A percentile compares a stretch with the other conserved stretches of the same genome.
Evolutionary conservation across 92 coral and sea anemone species (phyloP).

Genomic region (Diadumene lineata): DNA sequence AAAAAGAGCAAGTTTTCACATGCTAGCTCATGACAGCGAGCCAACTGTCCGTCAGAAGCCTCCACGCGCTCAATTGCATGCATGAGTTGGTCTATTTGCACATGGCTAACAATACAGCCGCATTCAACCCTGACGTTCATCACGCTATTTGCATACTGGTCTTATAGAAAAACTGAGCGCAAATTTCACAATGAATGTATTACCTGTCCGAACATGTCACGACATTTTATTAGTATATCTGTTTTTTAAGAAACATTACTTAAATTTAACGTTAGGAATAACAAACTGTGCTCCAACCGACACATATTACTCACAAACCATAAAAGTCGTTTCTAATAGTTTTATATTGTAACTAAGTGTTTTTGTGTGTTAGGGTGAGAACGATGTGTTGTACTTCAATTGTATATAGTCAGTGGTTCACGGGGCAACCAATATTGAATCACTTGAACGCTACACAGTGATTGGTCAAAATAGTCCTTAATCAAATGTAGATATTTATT

Average conservation of each 20-base stretch:
- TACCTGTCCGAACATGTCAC: not conserved
- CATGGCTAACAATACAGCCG: conserved; percentile 43
- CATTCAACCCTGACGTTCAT: conserved; percentile 28
- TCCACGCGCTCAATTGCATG: conserved; percentile 52
- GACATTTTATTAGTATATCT: not conserved
- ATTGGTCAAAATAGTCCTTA: conserved; percentile 17
- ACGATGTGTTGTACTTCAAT: conserved; percentile 5
- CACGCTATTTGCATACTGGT: conserved; percentile 32
- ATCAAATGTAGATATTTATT: conserved; percentile 38
- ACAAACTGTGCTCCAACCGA: not conserved
- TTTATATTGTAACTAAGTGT: not conserved
- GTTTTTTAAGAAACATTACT: not conserved
- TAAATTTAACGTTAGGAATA: not conserved
- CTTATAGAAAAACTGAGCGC: not conserved
- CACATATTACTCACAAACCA: not conserved
- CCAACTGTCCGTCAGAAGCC: not conserved
- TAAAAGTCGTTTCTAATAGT: not conserved
- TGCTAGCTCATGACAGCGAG: conserved; percentile 19
- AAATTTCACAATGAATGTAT: not conserved
- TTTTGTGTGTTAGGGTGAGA: not conserved
- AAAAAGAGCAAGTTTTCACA: conserved; percentile 4
- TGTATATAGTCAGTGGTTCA: conserved; percentile 29
- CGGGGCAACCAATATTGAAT: conserved; percentile 33
- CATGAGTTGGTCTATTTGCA: conserved; percentile 42
- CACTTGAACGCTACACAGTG: conserved; percentile 6